phyloP scores from a whole-genome alignment of 1,140 invertebrate species.

The Triops longicaudatus region DNA sequence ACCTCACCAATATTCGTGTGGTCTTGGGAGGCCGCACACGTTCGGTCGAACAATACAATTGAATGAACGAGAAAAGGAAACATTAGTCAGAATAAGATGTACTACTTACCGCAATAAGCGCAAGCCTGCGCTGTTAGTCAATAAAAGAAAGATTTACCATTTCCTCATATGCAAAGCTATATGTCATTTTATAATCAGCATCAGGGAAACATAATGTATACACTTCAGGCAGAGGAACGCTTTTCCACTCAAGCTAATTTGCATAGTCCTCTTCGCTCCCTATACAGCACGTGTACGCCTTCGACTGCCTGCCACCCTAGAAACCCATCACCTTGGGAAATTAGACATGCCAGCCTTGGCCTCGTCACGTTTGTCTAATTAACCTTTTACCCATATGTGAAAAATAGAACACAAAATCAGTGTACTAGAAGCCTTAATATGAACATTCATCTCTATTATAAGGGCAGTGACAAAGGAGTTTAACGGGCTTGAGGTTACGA shows the following conservation, averaged over 20 bases:
- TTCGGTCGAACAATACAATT: no score
- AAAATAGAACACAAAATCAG: background rate
- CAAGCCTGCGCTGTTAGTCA: no score
- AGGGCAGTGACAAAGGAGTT: background rate
- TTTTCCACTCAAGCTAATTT: background rate
- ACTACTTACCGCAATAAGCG: no score
- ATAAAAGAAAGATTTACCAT: no score
- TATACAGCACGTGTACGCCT: background rate
- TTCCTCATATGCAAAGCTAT: no score
- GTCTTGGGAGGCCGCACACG: no score
- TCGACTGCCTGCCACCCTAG: background rate
- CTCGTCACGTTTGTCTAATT: slow-evolving; percentile 4
- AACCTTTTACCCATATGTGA: background rate
- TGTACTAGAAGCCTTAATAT: background rate
- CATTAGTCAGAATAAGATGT: no score
- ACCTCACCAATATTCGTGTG: background rate
- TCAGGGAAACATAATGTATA: no score
- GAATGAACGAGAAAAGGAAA: no score
- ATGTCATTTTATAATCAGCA: no score
- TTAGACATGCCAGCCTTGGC: slow-evolving; percentile 11
- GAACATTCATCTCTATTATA: background rate
- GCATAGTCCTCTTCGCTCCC: background rate
- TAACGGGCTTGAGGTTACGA: background rate
- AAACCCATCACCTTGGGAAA: slow-evolving; percentile 11
- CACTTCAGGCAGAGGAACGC: background rate